phyloP scores from a whole-genome alignment of 1,140 invertebrate species.

The Hyles vespertilio region DNA sequence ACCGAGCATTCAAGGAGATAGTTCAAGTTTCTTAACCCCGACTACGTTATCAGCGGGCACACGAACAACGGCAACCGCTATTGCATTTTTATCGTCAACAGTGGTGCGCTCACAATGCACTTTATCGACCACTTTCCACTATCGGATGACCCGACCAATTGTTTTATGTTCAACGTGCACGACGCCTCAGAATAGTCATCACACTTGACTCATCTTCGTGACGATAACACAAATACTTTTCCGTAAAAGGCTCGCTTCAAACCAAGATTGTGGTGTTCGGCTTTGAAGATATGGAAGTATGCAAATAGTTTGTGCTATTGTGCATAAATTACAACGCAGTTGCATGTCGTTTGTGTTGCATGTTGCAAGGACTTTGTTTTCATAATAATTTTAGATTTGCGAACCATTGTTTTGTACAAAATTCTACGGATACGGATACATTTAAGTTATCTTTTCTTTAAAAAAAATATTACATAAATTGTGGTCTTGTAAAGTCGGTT shows the following conservation, averaged over 20 bases:
- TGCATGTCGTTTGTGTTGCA: too few relatives aligned
- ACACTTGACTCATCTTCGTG: slow-evolving; percentile 5
- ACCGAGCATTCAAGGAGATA: slow-evolving; percentile 36
- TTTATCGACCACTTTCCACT: slow-evolving; percentile 43
- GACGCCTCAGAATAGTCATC: slow-evolving; percentile 1
- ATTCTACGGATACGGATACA: too few relatives aligned
- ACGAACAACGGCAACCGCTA: slow-evolving; percentile 27
- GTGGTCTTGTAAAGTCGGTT: too few relatives aligned
- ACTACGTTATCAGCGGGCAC: slow-evolving; percentile 40
- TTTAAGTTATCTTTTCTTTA: too few relatives aligned
- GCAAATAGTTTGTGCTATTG: too few relatives aligned
- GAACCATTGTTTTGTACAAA: too few relatives aligned
- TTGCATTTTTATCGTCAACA: slow-evolving; percentile 31
- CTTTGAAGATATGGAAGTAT: too few relatives aligned
- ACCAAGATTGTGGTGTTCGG: neutral
- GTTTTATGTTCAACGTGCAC: slow-evolving; percentile 13
- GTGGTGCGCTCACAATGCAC: slow-evolving; percentile 49
- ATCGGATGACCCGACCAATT: slow-evolving; percentile 52
- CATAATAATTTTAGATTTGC: too few relatives aligned
- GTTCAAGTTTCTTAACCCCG: slow-evolving; percentile 57
- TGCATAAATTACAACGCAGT: too few relatives aligned
- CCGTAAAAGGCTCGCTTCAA: neutral
- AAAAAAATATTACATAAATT: too few relatives aligned
- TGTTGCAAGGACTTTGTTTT: too few relatives aligned
- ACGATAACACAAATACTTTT: slow-evolving; percentile 2